phyloP scores from a whole-genome alignment of 2,888 invertebrate genomes.

The Campoletis raptor region DNA sequence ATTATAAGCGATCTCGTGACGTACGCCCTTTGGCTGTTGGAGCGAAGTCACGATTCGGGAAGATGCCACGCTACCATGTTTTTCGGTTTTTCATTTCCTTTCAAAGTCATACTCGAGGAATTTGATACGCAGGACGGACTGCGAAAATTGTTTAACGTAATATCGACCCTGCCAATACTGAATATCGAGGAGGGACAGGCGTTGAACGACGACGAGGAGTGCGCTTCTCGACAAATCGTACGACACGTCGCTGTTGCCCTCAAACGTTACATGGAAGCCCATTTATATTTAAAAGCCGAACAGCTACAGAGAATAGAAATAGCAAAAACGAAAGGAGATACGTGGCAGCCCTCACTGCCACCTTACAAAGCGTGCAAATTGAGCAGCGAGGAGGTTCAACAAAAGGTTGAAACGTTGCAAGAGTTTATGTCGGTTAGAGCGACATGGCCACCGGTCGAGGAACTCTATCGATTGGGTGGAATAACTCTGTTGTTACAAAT shows the following conservation, averaged over 20 bases:
- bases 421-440: slow-evolving; percentile 91
- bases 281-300: slow-evolving; percentile 92
- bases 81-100: slow-evolving; percentile 97
- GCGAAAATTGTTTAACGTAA: slow-evolving; percentile 97
- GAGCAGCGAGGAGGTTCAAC: slow-evolving; percentile 93
- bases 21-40: slow-evolving; percentile 97
- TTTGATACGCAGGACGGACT: slow-evolving; percentile 98
- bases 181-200: slow-evolving; percentile 88
- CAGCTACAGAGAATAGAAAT: slow-evolving; percentile 88
- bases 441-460: slow-evolving; percentile 95
- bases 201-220: slow-evolving; percentile 94
- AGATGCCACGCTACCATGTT: slow-evolving; percentile 99
- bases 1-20: slow-evolving; percentile 92
- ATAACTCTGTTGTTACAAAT: slow-evolving; percentile 93
- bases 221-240: slow-evolving; percentile 95
- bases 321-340: slow-evolving; percentile 81
- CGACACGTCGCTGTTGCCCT: slow-evolving; percentile 96
- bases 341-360: slow-evolving; percentile 83
- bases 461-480: slow-evolving; percentile 93
- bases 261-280: slow-evolving; percentile 96
- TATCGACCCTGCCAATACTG: slow-evolving; percentile 94
- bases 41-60: slow-evolving; percentile 99
- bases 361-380: slow-evolving; percentile 87
- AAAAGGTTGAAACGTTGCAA: slow-evolving; percentile 93
- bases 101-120: slow-evolving; percentile 96